Percentiles rank a stretch among this genome's conserved stretches.
These are phyloP conservation scores for Leptonema lineaticorne DNA, from an alignment of 1,140 invertebrate genomes.

Conservation along the genomic window DNA sequence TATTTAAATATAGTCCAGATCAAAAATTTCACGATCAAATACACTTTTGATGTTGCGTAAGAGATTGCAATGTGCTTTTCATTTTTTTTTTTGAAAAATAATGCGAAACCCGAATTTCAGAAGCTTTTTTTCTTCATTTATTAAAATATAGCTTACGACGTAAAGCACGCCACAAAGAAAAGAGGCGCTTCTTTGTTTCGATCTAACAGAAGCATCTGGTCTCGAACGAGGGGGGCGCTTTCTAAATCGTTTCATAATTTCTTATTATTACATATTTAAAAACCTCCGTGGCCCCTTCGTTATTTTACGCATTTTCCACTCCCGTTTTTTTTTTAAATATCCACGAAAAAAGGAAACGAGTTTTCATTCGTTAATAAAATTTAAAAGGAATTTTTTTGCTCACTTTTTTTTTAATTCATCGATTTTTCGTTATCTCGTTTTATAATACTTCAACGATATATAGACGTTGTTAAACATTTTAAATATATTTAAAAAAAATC, in stretches of 20 bases:
- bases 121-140: constrained; percentile 2
- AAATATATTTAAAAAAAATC: no score
- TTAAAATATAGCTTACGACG: constrained; percentile 6
- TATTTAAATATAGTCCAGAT: no score
- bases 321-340: no score
- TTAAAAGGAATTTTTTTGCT: neutral
- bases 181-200: neutral
- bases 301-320: no score
- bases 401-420: neutral
- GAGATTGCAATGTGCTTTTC: no score
- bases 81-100: no score
- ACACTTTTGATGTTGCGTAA: no score
- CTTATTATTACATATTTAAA: constrained; percentile 18
- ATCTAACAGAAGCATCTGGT: constrained; percentile 3
- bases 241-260: constrained; percentile 16
- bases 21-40: no score
- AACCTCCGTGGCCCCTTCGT: neutral
- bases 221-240: neutral
- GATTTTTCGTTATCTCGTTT: no score
- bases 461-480: no score
- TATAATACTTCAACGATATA: no score
- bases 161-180: neutral
- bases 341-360: neutral
- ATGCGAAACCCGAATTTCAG: neutral
- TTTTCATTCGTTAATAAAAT: constrained; percentile 9